Evolutionary conservation across 1,140 invertebrate species (phyloP).

Genomic region (Elymnias hypermnestra): DNA sequence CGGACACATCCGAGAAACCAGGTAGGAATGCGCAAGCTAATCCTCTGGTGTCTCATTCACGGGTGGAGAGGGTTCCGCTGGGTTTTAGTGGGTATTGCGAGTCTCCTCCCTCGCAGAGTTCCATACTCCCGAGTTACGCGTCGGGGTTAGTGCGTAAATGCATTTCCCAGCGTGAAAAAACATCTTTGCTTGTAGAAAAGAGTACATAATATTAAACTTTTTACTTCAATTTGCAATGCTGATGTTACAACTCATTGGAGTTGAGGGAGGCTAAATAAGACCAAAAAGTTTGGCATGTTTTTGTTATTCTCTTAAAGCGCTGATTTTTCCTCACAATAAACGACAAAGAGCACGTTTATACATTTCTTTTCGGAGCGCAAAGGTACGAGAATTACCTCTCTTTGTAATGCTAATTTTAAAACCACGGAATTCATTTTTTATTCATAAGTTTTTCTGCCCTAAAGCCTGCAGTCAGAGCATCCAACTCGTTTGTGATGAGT

Average conservation of each 20-base stretch:
- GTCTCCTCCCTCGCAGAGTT: no score
- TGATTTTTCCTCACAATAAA: slow-evolving; percentile 65
- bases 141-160: no score
- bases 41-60: no score
- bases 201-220: no score
- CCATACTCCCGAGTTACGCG: no score
- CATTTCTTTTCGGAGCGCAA: slow-evolving; percentile 61
- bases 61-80: no score
- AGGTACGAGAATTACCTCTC: slow-evolving; percentile 71
- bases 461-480: slow-evolving; percentile 63
- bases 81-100: no score
- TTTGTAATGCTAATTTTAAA: slow-evolving; percentile 75
- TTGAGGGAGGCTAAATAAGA: slow-evolving; percentile 1
- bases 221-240: no score
- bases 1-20: no score
- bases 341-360: slow-evolving; percentile 58
- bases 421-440: slow-evolving; percentile 75
- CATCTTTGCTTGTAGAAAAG: no score
- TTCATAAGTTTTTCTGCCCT: slow-evolving; percentile 73
- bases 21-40: no score
- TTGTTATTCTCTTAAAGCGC: slow-evolving; percentile 31
- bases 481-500: slow-evolving; percentile 61
- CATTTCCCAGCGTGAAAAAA: no score
- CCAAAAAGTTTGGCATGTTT: slow-evolving; percentile 6
- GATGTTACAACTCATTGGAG: background rate